Base-by-base conservation (phyloP, 2,113 vertebrate species). In the Micronisus gabar region DNA sequence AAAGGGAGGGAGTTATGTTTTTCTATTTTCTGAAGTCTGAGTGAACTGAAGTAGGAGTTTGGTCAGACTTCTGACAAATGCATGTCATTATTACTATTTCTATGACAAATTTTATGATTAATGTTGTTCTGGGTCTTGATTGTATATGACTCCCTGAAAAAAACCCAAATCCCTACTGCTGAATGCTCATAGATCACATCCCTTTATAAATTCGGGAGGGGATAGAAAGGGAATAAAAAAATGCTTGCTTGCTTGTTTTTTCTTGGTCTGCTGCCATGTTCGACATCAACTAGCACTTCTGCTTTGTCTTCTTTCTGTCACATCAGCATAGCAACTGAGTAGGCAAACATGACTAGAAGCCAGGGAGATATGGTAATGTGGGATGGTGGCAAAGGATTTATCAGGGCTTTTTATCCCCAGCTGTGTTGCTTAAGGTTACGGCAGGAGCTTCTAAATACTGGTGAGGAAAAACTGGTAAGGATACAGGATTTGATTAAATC, bases 261-360 rank as follows among this genome's bases (percentile, higher is more conserved):
- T 63, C 34, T 89, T 95, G 79, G 59, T 81, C 72, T 73, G 15
- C 68, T 96, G 86, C 67, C 93, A 87, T 13, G 8, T 80, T 88
- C 71, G 78, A 8, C 40, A 78, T 95, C 81, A 85, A 1, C 72
- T 59, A 56, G 87, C 88, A 78, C 79, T 96, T 88, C 53, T 86
- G 45, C 67, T 95, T 96, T 97, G 92, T 95, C 55, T 67, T 95
- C 63, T 82, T 81, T 63, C 88, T 95, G 81, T 95, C 89, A 73
- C 70, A 79, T 86, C 61, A 82, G 73, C 76, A 43, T 48, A 85
- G 86, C 72, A 90, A 26, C 86, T 36, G 76, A 71, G 43, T 41
- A 65, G 66, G 65, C 63, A 97, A 70, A 41, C 43, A 40, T 52
- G 62, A 82, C 27, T 68, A 10, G 61, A 70, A 86, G 84, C 61